These are phyloP conservation scores for Emys orbicularis DNA, from an alignment of 2,797 vertebrate genomes.

Conservation along the genomic window DNA sequence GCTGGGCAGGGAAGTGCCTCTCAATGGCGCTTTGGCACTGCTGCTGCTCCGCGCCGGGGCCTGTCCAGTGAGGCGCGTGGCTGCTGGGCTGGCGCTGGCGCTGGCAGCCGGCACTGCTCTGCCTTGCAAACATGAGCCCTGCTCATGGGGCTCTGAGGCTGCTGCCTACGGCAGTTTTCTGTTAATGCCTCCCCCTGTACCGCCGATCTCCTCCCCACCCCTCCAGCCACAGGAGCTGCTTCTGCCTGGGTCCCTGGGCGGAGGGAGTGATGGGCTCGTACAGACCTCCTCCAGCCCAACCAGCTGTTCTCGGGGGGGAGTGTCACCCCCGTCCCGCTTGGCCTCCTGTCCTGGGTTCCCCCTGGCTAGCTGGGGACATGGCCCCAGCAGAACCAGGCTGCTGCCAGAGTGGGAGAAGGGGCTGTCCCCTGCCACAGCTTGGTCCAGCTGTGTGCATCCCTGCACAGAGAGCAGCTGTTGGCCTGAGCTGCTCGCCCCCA, in stretches of 20 bases:
- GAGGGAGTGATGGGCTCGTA: neutral
- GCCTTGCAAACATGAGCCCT: neutral
- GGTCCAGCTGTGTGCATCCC: neutral
- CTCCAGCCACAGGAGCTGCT: neutral
- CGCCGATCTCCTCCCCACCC: too few relatives aligned
- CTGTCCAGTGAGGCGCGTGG: fast-evolving
- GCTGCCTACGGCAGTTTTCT: neutral
- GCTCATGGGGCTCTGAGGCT: neutral
- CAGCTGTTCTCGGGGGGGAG: neutral
- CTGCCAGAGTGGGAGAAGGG: neutral
- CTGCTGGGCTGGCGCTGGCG: neutral
- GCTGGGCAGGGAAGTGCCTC: neutral
- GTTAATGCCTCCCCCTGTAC: too few relatives aligned
- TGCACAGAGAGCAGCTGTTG: neutral
- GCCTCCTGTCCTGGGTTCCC: neutral
- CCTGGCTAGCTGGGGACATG: neutral
- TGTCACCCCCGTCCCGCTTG: neutral
- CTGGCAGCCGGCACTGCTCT: neutral
- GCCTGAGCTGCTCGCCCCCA: neutral
- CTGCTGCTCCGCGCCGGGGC: neutral
- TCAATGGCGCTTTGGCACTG: fast-evolving
- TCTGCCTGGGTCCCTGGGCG: neutral
- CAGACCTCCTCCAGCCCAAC: neutral
- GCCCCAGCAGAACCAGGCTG: neutral
- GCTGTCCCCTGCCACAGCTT: neutral